These are phyloP conservation scores for Onchidella celtica DNA, from an alignment of 2,888 invertebrate species.

Conservation along the genomic window DNA sequence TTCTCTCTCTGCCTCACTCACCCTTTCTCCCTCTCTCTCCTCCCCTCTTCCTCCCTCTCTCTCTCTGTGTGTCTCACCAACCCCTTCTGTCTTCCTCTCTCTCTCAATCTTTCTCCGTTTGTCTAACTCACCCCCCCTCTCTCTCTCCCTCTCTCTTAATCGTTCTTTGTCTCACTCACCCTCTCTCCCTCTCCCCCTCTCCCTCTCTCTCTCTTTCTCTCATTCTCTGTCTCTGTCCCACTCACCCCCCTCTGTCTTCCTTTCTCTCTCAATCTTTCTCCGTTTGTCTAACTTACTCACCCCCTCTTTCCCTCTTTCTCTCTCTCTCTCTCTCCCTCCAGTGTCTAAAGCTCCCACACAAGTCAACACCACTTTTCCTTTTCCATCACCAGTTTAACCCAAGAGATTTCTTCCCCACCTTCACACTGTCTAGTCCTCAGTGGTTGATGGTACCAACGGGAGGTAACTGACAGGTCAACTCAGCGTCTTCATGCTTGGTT, in stretches of 20 bases:
- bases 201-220: not conserved
- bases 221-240: not conserved
- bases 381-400: no score
- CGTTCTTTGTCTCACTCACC: not conserved
- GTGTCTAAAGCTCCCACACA: no score
- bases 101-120: constrained; percentile 8
- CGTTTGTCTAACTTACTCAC: not conserved
- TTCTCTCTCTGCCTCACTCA: not conserved
- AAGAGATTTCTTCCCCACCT: no score
- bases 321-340: not conserved
- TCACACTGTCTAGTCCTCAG: no score
- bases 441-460: not conserved
- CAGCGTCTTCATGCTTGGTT: no score
- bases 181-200: not conserved
- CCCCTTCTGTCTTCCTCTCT: constrained; percentile 13
- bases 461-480: no score
- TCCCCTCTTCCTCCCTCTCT: not conserved
- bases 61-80: constrained; percentile 6
- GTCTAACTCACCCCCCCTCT: not conserved
- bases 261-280: no score
- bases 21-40: not conserved
- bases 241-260: no score
- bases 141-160: not conserved
- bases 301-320: not conserved
- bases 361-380: no score